phyloP scores from a whole-genome alignment of 2,797 vertebrate species.

The Hippocampus kuda region DNA sequence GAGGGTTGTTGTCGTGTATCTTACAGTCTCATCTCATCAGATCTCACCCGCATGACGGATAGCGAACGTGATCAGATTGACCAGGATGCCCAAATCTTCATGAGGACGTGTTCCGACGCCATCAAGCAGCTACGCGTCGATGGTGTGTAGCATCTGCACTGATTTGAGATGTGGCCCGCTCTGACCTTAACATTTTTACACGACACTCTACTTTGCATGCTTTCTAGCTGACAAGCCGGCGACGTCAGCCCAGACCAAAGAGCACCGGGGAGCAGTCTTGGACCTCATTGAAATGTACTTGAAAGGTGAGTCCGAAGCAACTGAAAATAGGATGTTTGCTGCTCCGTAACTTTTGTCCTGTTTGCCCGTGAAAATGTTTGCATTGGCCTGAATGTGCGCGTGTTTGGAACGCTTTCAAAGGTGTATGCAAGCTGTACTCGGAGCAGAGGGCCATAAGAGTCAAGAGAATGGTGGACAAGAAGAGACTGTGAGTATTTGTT shows the following conservation, averaged over 20 bases:
- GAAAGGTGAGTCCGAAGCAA: conserved; percentile 68
- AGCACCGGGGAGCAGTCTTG: conserved; percentile 81
- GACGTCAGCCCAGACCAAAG: conserved; percentile 78
- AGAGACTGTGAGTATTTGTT: conserved; percentile 81
- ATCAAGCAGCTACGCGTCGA: conserved; percentile 86
- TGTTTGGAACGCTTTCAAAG: conserved; percentile 49
- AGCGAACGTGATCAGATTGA: conserved; percentile 93
- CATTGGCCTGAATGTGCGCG: background rate
- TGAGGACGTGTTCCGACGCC: conserved; percentile 90
- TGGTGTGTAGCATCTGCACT: conserved; percentile 56
- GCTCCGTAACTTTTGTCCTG: background rate
- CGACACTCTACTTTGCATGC: background rate
- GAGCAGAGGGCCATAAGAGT: conserved; percentile 93
- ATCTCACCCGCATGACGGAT: conserved; percentile 85
- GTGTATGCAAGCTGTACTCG: conserved; percentile 93
- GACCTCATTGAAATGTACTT: conserved; percentile 86
- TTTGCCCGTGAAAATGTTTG: background rate
- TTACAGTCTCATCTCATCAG: conserved; percentile 79
- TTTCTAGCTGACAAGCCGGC: conserved; percentile 73
- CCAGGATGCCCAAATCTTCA: conserved; percentile 94
- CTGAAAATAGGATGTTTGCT: background rate
- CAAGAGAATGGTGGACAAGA: conserved; percentile 91
- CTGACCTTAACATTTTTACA: background rate
- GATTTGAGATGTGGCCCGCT: background rate
- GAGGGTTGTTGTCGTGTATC: conserved; percentile 6